phyloP scores from a whole-genome alignment of 2,797 vertebrate genomes.

The Pipistrellus kuhlii region DNA sequence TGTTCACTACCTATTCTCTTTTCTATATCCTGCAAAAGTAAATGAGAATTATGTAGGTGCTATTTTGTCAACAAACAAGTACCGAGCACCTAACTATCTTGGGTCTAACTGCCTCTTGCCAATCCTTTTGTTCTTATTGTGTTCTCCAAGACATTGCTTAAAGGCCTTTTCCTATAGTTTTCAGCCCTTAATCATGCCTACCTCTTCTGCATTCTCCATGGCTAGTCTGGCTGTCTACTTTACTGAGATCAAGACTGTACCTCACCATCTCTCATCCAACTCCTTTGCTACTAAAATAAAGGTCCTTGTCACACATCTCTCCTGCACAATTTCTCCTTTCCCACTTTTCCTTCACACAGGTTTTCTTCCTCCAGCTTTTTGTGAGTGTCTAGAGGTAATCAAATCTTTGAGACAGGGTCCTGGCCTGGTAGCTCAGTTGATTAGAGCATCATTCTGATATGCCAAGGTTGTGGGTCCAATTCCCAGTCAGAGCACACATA shows the following conservation, averaged over 20 bases:
- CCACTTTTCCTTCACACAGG: too few species aligned
- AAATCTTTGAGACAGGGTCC: neutral
- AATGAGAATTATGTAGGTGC: neutral
- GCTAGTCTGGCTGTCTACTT: neutral
- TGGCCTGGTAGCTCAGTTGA: neutral
- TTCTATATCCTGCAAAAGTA: neutral
- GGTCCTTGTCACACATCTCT: neutral
- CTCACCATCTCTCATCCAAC: neutral
- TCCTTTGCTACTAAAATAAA: neutral
- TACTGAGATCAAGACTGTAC: neutral
- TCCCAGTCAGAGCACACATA: neutral
- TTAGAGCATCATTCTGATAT: neutral
- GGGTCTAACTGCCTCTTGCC: neutral
- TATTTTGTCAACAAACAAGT: neutral
- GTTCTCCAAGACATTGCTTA: neutral
- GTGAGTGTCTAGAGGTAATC: neutral
- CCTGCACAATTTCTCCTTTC: neutral
- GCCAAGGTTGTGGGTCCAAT: neutral
- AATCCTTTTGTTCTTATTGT: neutral
- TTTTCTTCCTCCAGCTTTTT: neutral
- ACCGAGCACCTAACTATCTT: neutral
- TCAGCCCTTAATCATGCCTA: neutral
- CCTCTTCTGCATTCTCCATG: neutral
- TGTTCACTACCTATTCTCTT: neutral
- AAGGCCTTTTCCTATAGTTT: neutral